Percentiles rank a stretch among this genome's conserved stretches.
Conservation (phyloP, 2,888 invertebrate genomes). For the Epinotia ramella region DNA sequence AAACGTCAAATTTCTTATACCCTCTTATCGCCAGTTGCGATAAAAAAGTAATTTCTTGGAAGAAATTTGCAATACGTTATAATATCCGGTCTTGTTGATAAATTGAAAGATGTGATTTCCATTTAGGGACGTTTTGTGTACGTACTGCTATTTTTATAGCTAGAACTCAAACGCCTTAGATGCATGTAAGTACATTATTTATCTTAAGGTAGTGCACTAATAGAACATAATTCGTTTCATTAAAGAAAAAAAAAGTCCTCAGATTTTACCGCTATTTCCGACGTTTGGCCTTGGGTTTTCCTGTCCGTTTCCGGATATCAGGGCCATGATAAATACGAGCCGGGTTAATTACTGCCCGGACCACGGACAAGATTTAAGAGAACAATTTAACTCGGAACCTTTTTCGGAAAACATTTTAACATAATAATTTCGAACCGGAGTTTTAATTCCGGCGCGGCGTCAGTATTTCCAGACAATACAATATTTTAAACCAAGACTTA, state of each 20-base stretch:
- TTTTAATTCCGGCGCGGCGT: not conserved
- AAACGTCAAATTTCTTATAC: slow-evolving; percentile 38
- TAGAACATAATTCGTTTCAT: not conserved
- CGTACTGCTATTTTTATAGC: not conserved
- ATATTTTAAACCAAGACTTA: not conserved
- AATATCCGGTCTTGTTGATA: not conserved
- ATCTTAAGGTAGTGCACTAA: not conserved
- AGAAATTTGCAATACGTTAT: slow-evolving; percentile 22
- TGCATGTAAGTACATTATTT: not conserved
- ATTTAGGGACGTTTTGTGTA: not conserved
- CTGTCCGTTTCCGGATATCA: slow-evolving; percentile 38
- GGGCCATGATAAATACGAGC: slow-evolving; percentile 33
- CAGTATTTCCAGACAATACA: slow-evolving; percentile 1
- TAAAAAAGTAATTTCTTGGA: slow-evolving; percentile 40
- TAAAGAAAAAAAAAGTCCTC: not conserved
- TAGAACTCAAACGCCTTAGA: too few relatives aligned
- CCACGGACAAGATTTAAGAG: slow-evolving; percentile 36
- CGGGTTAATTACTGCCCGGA: slow-evolving; percentile 36
- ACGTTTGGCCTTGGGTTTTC: slow-evolving; percentile 21
- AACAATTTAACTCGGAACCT: slow-evolving; percentile 26
- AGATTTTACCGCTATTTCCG: slow-evolving; percentile 26
- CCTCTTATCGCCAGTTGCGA: slow-evolving; percentile 33
- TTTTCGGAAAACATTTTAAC: slow-evolving; percentile 33
- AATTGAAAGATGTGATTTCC: slow-evolving; percentile 16
- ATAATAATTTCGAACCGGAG: slow-evolving; percentile 15